Evolutionary conservation across 1,140 invertebrate genomes (phyloP).

Genomic region (Drosophila punjabiensis): DNA sequence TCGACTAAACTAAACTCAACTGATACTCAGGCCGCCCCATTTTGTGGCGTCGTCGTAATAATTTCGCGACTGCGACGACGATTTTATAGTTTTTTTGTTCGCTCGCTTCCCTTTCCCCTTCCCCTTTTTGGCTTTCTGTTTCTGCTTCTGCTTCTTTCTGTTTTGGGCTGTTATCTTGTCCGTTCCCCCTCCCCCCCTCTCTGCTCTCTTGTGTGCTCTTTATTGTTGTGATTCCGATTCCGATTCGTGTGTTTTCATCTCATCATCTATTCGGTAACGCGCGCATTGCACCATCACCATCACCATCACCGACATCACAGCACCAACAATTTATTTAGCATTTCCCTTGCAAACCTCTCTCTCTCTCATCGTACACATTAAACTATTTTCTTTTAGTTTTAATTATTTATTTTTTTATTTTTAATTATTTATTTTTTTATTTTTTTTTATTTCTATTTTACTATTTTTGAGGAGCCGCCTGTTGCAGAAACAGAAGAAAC

Average conservation of each 20-base stretch:
- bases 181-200: background rate
- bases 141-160: slow-evolving; percentile 39
- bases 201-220: slow-evolving; percentile 13
- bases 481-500: background rate
- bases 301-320: slow-evolving; percentile 29
- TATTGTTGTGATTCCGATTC: slow-evolving; percentile 49
- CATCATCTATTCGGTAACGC: slow-evolving; percentile 73
- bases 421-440: background rate
- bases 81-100: slow-evolving; percentile 76
- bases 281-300: slow-evolving; percentile 54
- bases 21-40: slow-evolving; percentile 61
- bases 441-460: background rate
- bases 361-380: background rate
- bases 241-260: slow-evolving; percentile 52
- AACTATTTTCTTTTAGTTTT: slow-evolving; percentile 5
- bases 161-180: slow-evolving; percentile 48
- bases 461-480: background rate
- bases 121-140: slow-evolving; percentile 24
- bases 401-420: too few species aligned
- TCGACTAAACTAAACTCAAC: slow-evolving; percentile 16
- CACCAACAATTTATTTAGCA: slow-evolving; percentile 28
- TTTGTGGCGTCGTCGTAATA: slow-evolving; percentile 75
- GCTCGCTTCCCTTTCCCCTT: slow-evolving; percentile 19
- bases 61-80: slow-evolving; percentile 76
- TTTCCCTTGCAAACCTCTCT: slow-evolving; percentile 14